Conservation (phyloP, 2,797 vertebrate genomes). For the Brotula barbata region DNA sequence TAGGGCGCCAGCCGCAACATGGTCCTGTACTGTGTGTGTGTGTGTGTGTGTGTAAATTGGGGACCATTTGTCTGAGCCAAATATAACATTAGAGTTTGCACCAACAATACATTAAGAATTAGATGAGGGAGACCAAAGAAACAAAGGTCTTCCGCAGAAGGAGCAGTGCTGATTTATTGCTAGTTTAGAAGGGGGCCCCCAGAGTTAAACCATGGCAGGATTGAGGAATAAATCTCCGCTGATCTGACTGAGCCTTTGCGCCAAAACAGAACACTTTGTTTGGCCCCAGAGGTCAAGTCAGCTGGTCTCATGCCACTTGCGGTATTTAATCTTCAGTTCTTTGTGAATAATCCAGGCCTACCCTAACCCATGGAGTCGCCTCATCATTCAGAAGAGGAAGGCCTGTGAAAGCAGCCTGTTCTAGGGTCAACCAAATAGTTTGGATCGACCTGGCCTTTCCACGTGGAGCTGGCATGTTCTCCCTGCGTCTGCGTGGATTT, state of each 20-base stretch:
- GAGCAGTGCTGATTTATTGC: slow-evolving; percentile 71
- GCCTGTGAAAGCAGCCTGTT: too few relatives aligned
- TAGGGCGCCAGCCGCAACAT: too few relatives aligned
- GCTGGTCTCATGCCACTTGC: slow-evolving; percentile 49
- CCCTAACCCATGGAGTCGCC: slow-evolving; percentile 19
- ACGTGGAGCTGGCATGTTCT: too few relatives aligned
- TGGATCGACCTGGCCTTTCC: too few relatives aligned
- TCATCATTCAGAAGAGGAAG: not conserved
- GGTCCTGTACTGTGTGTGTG: too few relatives aligned
- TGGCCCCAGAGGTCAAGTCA: slow-evolving; percentile 65
- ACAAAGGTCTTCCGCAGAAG: slow-evolving; percentile 49
- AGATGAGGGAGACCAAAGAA: slow-evolving; percentile 52
- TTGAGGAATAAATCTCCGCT: slow-evolving; percentile 73
- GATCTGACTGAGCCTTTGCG: slow-evolving; percentile 59
- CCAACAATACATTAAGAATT: slow-evolving; percentile 66
- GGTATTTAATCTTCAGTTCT: slow-evolving; percentile 69
- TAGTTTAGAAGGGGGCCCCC: slow-evolving; percentile 71
- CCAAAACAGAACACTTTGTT: slow-evolving; percentile 64
- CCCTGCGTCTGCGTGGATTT: too few relatives aligned
- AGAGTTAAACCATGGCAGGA: slow-evolving; percentile 69
- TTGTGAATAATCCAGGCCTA: slow-evolving; percentile 45
- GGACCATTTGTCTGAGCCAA: slow-evolving; percentile 34
- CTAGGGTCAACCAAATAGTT: too few relatives aligned
- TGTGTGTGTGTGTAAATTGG: slow-evolving; percentile 13
- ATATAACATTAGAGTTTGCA: slow-evolving; percentile 30